phyloP scores from a whole-genome alignment of 1,140 invertebrate species.

The Diorhabda elongata region DNA sequence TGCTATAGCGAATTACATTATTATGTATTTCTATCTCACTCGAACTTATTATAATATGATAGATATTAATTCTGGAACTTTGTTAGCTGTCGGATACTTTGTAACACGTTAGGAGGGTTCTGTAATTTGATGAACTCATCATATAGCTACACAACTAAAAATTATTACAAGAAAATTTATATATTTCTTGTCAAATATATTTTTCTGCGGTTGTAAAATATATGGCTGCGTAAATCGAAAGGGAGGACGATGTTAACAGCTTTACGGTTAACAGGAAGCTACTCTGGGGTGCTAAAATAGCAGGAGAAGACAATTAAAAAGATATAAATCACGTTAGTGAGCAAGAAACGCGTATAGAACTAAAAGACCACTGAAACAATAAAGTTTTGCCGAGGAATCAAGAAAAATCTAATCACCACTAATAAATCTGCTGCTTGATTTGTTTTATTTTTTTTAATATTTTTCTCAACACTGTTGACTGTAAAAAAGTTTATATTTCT shows the following conservation, averaged over 20 bases:
- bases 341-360: background rate
- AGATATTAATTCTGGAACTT: background rate
- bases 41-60: background rate
- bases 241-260: background rate
- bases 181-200: too few species aligned
- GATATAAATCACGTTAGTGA: conserved; percentile 3
- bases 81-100: background rate
- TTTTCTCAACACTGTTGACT: too few species aligned
- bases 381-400: background rate
- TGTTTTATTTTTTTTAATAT: too few species aligned
- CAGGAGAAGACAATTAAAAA: conserved; percentile 8
- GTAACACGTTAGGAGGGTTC: too few species aligned
- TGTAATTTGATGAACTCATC: too few species aligned
- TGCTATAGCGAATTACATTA: background rate
- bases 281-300: background rate
- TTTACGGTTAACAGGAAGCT: background rate
- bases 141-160: too few species aligned
- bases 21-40: background rate
- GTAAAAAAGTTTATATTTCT: too few species aligned
- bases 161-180: too few species aligned
- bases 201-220: background rate
- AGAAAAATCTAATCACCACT: background rate
- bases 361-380: background rate
- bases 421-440: background rate
- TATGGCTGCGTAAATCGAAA: conserved; percentile 1